Conservation (phyloP, 2,888 invertebrate species). For the Ischnura elegans region DNA sequence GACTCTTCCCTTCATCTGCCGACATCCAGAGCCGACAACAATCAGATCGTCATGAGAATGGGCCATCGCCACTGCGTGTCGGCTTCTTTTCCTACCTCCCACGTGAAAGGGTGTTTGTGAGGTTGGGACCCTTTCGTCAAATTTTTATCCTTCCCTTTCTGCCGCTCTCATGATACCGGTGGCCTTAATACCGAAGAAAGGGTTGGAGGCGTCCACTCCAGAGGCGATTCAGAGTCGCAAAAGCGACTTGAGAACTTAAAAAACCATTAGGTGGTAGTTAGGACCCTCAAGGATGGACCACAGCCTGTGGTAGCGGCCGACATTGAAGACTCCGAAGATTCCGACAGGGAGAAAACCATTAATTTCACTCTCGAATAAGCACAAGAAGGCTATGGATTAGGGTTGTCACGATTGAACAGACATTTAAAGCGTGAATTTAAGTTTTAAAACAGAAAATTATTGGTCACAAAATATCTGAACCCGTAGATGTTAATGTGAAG, state of each 20-base stretch:
- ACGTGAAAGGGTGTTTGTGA: neutral
- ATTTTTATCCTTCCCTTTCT: neutral
- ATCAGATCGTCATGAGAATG: neutral
- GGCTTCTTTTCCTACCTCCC: neutral
- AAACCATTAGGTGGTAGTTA: neutral
- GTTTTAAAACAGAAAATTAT: too few relatives aligned
- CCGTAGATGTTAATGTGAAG: too few relatives aligned
- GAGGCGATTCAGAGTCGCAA: neutral
- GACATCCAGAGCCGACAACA: neutral
- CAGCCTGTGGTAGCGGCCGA: neutral
- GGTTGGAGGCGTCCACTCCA: neutral
- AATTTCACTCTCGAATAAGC: neutral
- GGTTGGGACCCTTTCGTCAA: neutral
- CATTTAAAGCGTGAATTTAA: too few relatives aligned
- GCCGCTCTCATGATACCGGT: neutral
- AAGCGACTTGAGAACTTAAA: neutral
- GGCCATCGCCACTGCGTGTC: neutral
- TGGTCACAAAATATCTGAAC: too few relatives aligned
- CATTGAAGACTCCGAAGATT: neutral
- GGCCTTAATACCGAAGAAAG: neutral
- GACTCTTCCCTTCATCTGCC: slow-evolving; percentile 7
- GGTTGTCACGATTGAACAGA: too few relatives aligned
- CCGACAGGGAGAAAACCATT: neutral
- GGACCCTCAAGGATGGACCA: neutral
- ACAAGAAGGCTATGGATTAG: too few relatives aligned